These are phyloP conservation scores for Neogobius melanostomus DNA, from an alignment of 2,113 vertebrate species.

Conservation along the genomic window DNA sequence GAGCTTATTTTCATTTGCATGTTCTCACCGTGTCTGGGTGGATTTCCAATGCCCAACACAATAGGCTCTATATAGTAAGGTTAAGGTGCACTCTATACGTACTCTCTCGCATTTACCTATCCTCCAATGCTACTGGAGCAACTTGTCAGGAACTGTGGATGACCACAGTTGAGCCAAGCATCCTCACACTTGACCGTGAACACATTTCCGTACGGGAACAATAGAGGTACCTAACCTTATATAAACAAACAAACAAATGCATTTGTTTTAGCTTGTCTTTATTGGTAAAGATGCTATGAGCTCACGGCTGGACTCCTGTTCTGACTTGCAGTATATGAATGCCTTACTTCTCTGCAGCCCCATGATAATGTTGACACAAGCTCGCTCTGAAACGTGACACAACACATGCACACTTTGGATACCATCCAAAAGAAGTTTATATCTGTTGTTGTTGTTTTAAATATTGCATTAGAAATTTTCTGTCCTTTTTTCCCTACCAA, in stretches of 20 bases:
- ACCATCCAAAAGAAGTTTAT: conserved; percentile 1
- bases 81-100: too few relatives aligned
- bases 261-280: conserved; percentile 3
- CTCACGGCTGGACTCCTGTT: conserved; percentile 22
- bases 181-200: too few relatives aligned
- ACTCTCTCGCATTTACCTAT: too few relatives aligned
- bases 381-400: conserved; percentile 12
- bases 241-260: neutral
- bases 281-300: conserved; percentile 12
- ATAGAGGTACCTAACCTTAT: too few relatives aligned
- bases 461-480: neutral
- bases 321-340: conserved; percentile 9
- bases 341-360: neutral
- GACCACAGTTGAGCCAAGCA: too few relatives aligned
- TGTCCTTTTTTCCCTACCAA: neutral
- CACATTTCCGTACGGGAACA: too few relatives aligned
- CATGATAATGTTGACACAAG: conserved; percentile 9
- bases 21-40: too few relatives aligned
- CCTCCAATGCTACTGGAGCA: too few relatives aligned
- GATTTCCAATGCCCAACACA: too few relatives aligned
- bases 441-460: neutral
- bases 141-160: too few relatives aligned
- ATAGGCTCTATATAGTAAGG: too few relatives aligned
- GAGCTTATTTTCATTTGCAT: too few relatives aligned
- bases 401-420: neutral